Evolutionary conservation across 2,113 vertebrate species (phyloP), one percentile per base, ranked within the genome.

Genomic region (Alces alces): DNA sequence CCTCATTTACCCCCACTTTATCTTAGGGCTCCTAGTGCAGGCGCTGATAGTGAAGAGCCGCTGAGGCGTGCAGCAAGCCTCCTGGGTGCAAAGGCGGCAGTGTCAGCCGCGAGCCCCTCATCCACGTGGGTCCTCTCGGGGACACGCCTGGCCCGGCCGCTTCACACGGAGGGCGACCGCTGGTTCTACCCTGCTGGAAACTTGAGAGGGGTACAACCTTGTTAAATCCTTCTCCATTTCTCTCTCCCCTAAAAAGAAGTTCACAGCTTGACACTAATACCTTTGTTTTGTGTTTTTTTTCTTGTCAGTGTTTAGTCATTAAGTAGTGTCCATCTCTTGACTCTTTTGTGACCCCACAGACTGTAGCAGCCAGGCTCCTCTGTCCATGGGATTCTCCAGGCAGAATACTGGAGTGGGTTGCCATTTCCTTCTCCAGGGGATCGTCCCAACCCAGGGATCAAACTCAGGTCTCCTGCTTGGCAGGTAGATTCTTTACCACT

Each of bases 71-170:
- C 76, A 43, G 36, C 47, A 43, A 79, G 8, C 15, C 66, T 25
- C 25, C 78, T 2, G 3, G 6, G 39, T 13, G 78, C 91, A 80
- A 30, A n/a, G 82, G 33, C 25, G 70, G 25, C 36, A 66, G 2
- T 3, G 10, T 15, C 13, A 17, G 57, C 45, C 16, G 2, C 80
- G 7, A 7, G 5, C 5, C 12, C 47, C 28, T 78, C 5, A 17
- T 90, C 21, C 50, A 10, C 1, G 1, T 1, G 25, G 36, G 21
- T n/a, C 66, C 79, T 89, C 11, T 30, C 0, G 9, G 7, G 14
- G 52, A 17, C 61, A 17, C 52, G 19, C 27, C 36, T 28, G 16
- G 14, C 39, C 58, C n/a, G 16, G 23, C 13, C 3, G 1, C 19
- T 25, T 47, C 36, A 10, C 6, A 12, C 3, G 39, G 7, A 70